These are phyloP conservation scores for Schizaphis graminum DNA, from an alignment of 2,888 invertebrate species.

Conservation along the genomic window DNA sequence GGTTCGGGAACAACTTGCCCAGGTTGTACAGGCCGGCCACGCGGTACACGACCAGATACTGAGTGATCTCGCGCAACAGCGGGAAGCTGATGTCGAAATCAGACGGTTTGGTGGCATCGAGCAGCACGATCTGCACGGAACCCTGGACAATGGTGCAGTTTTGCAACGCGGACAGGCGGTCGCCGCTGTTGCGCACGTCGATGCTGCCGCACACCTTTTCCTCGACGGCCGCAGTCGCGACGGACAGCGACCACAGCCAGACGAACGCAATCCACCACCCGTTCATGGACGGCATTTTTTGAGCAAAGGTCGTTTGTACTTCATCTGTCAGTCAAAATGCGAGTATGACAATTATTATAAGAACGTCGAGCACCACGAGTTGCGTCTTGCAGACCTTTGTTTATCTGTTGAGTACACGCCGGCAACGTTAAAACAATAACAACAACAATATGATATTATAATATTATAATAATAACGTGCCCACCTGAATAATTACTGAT, in stretches of 20 bases:
- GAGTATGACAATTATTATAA: no score
- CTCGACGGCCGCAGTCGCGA: constrained; percentile 11
- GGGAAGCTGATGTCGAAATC: constrained; percentile 79
- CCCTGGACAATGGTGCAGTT: constrained; percentile 86
- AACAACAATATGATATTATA: no score
- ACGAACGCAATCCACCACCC: constrained; percentile 5
- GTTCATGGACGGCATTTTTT: constrained; percentile 54
- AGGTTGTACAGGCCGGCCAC: constrained; percentile 85
- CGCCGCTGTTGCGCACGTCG: constrained; percentile 74
- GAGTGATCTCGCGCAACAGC: constrained; percentile 90
- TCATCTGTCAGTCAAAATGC: constrained; percentile 3
- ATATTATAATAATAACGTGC: no score
- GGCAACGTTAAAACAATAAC: not conserved
- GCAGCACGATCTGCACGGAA: constrained; percentile 78
- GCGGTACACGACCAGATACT: constrained; percentile 86
- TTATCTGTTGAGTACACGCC: not conserved
- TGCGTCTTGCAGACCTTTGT: not conserved
- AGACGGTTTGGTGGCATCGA: constrained; percentile 73
- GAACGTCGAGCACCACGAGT: not conserved
- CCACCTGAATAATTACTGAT: no score
- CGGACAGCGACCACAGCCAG: constrained; percentile 36
- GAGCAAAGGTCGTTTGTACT: constrained; percentile 59
- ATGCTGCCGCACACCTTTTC: constrained; percentile 72
- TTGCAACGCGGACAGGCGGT: constrained; percentile 72
- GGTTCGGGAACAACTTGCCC: constrained; percentile 91